phyloP scores from a whole-genome alignment of 2,797 vertebrate genomes.

The Taenioides sp. region DNA sequence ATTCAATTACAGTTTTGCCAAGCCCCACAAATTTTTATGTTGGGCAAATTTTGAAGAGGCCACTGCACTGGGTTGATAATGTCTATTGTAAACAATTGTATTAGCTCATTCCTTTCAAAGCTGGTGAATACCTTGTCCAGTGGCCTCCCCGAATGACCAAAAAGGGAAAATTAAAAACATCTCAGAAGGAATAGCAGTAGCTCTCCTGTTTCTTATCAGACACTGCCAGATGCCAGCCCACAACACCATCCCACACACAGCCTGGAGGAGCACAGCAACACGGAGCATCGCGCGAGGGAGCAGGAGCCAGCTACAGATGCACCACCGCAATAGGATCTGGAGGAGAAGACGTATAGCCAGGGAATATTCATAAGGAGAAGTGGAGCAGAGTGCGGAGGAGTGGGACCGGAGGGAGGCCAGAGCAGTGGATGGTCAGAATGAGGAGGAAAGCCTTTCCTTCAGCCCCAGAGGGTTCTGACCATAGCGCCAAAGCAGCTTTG shows the following conservation, averaged over 20 bases:
- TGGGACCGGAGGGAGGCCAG: conserved; percentile 43
- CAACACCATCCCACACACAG: conserved; percentile 73
- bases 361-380: conserved; percentile 62
- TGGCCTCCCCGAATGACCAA: conserved; percentile 25
- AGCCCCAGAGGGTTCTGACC: conserved; percentile 45
- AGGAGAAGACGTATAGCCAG: conserved; percentile 55
- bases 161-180: conserved; percentile 41
- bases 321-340: conserved; percentile 42
- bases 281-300: conserved; percentile 53
- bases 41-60: background rate
- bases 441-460: conserved; percentile 25
- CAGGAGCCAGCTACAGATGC: conserved; percentile 45
- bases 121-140: conserved; percentile 32
- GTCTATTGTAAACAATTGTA: conserved; percentile 23
- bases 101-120: conserved; percentile 42
- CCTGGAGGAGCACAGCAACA: conserved; percentile 73
- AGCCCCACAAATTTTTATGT: conserved; percentile 2
- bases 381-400: conserved; percentile 63
- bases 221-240: conserved; percentile 77
- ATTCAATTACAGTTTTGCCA: background rate
- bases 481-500: conserved; percentile 34
- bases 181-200: conserved; percentile 58
- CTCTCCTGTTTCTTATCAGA: conserved; percentile 75
- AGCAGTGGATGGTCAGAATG: conserved; percentile 42
- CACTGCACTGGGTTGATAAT: conserved; percentile 18